Base-by-base conservation (phyloP, 2,113 vertebrate genomes). In the Hirundichthys speculiger region DNA sequence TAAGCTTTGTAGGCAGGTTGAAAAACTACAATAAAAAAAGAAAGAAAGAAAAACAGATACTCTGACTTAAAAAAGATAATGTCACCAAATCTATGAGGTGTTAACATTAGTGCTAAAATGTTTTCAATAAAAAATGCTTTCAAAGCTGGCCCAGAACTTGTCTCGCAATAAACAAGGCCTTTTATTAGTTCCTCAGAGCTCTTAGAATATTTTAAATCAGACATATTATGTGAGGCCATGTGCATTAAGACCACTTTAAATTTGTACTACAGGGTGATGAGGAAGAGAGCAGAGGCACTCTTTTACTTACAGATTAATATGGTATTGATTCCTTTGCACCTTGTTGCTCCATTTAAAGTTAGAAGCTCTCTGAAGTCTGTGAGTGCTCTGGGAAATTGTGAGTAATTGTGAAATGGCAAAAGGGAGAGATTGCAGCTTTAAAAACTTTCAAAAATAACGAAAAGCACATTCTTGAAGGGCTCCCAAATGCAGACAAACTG, bases 231-330 rank as follows among this genome's bases (percentile, higher is more conserved):
- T 69, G 75, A 76, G 14, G 65, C 54, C 56, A 69, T 27, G 22
- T 59, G 71, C 71, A 85, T 72, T 69, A 62, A 62, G 67, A 80
- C 30, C 72, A 83, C 67, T 81, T 79, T 76, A 80, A 75, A 84
- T 48, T 24, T 16, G 49, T 56, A 58, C 79, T 48, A 49, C 41
- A 45, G 57, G 64, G 69, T 57, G 64, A 30, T 24, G 41, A 60
- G 72, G 69, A 64, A 60, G 18, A 74, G 38, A 50, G 34, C 21
- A 30, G 64, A 34, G 2, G 25, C 8, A 0, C 56, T 58, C 4
- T 20, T 59, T 40, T 13, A 63, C 77, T 79, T 77, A 59, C 71
- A 69, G 15, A 81, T 54, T 59, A 20, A 50, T 42, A 52, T 20
- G 53, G 63, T 46, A 64, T n/a, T 39, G 38, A 48, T 46, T 77